Evolutionary conservation across 2,888 invertebrate genomes (phyloP).

Genomic region (Pristionchus japonicus): DNA sequence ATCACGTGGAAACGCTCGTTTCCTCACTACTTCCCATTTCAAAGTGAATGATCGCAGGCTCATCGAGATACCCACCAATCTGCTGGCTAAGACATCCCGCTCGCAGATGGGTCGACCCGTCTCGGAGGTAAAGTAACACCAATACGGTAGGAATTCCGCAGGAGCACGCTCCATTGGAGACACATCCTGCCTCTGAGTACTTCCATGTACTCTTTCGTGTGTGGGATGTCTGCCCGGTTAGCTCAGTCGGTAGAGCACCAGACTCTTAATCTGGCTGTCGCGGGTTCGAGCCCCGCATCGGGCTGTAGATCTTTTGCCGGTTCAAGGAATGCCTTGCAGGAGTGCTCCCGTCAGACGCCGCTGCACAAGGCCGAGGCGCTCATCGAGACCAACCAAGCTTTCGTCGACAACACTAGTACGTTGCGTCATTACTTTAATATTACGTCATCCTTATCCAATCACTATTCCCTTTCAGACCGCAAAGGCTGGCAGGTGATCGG

Average conservation of each 20-base stretch:
- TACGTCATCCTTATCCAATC: neutral
- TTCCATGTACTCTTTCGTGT: neutral
- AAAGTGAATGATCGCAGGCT: too few relatives aligned
- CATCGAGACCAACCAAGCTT: neutral
- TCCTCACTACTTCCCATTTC: too few relatives aligned
- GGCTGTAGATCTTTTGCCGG: slow-evolving; percentile 49
- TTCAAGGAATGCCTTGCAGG: neutral
- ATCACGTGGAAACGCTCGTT: neutral
- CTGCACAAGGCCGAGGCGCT: neutral
- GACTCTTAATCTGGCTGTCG: slow-evolving; percentile 63
- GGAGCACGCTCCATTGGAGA: neutral
- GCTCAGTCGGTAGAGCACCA: slow-evolving; percentile 63
- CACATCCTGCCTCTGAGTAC: neutral
- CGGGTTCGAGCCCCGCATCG: slow-evolving; percentile 63
- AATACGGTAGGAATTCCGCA: neutral
- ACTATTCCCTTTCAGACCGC: neutral
- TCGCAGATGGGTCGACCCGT: neutral
- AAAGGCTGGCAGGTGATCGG: slow-evolving; percentile 7
- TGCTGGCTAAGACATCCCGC: neutral
- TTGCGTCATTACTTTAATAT: neutral
- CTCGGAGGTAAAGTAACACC: neutral
- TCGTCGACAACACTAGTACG: slow-evolving; percentile 2
- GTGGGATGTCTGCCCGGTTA: slow-evolving; percentile 50
- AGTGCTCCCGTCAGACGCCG: neutral
- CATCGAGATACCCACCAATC: neutral